Evolutionary conservation across 2,888 invertebrate genomes (phyloP), one percentile per base, ranked within the genome.

Genomic region (Eledona agricola): DNA sequence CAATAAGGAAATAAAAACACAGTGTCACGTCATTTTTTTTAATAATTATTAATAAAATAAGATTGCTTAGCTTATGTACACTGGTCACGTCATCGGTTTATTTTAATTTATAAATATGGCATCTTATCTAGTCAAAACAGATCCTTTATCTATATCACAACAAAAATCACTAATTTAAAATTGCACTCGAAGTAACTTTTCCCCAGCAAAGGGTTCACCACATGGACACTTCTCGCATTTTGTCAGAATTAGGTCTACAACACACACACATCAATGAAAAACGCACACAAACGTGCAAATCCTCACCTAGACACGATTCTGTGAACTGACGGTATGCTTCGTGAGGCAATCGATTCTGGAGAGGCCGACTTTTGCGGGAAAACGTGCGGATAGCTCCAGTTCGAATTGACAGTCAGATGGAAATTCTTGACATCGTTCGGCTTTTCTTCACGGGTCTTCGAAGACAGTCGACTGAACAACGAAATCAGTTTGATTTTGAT

Each of bases 301-400:
- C 20, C 9, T 37, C 28, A 69, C 69, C 69, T 71, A 20, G 64
- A 56, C 45, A 64, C 76, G 52, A 78, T 77, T 66, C 75, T 77
- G 57, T 64, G 72, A 32, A 68, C 79, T 72, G 72, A 71, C 61
- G 77, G 72, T 43, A 75, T 73, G 43, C 72, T 83, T 74, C 78
- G 82, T 71, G 77, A 81, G 53, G 78, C 79, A 68, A 82, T 51
- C 2, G 69, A 69, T 25, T 64, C 67, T 31, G 66, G 65, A 68
- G 67, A 86, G 77, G 76, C 77, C 69, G n/a, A n/a, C 78, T 80
- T 73, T 75, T 81, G 76, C 80, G 77, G 70, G 83, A 37, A 26
- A 31, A 78, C 73, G 52, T 81, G 79, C 0, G 88, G 87, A 72
- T 88, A 88, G 62, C 86, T 80, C 89, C 89, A 89, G 86, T 16